Evolutionary conservation across 2,797 vertebrate genomes (phyloP).

Genomic region (Enteromius afrohamiltoni): DNA sequence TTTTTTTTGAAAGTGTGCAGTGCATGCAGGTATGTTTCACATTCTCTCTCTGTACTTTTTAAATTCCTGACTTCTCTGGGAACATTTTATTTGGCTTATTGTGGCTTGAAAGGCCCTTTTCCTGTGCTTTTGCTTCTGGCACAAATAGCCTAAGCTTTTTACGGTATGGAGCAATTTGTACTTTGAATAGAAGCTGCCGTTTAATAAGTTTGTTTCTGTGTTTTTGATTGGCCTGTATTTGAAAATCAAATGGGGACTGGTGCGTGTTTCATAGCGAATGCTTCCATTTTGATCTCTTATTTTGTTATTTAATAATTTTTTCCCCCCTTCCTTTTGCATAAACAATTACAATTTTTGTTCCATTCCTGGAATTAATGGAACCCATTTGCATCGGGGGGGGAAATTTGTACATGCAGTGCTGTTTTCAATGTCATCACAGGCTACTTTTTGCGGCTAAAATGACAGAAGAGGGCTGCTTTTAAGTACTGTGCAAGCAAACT

Average conservation of each 20-base stretch:
- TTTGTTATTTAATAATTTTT: conserved; percentile 62
- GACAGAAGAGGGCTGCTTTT: conserved; percentile 81
- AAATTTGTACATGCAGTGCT: conserved; percentile 79
- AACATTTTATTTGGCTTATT: conserved; percentile 27
- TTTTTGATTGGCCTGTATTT: conserved; percentile 51
- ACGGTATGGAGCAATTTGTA: conserved; percentile 31
- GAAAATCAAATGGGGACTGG: conserved; percentile 38
- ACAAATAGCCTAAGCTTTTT: conserved; percentile 46
- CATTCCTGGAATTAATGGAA: conserved; percentile 68
- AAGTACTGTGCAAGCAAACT: conserved; percentile 78
- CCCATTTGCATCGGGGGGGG: conserved; percentile 70
- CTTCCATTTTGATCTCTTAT: conserved; percentile 45
- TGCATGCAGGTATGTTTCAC: not conserved
- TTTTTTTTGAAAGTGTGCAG: not conserved
- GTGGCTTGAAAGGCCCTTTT: conserved; percentile 3
- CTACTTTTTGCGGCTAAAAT: conserved; percentile 79
- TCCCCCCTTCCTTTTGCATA: conserved; percentile 66
- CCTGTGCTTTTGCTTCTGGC: conserved; percentile 11
- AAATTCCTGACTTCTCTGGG: not conserved
- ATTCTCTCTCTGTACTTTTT: not conserved
- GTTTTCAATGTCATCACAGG: conserved; percentile 81
- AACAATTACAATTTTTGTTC: conserved; percentile 73
- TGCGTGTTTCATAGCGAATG: conserved; percentile 41
- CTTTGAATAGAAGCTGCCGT: conserved; percentile 41
- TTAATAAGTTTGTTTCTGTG: conserved; percentile 40